These are phyloP conservation scores for Jaculus jaculus DNA, from an alignment of 2,113 vertebrate species.

Conservation along the genomic window DNA sequence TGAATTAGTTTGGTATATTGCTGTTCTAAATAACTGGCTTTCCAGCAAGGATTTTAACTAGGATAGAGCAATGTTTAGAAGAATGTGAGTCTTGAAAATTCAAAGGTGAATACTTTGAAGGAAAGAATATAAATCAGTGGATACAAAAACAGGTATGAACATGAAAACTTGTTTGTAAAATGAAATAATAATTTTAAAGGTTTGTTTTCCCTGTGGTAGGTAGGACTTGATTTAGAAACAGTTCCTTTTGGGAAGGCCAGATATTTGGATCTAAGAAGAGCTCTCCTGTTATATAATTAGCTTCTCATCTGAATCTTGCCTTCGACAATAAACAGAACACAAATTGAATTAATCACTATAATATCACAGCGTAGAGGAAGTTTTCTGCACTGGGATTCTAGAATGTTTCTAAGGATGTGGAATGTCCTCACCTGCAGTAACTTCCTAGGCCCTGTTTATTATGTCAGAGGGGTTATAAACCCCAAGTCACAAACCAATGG, in stretches of 20 bases:
- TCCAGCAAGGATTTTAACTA: not conserved
- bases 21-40: slow-evolving; percentile 2
- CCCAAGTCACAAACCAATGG: not conserved
- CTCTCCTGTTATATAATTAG: not conserved
- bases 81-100: not conserved
- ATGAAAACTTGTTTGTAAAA: slow-evolving; percentile 18
- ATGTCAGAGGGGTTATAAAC: not conserved
- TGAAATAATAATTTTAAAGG: not conserved
- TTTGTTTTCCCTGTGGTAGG: not conserved
- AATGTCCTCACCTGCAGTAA: not conserved
- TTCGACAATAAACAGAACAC: not conserved
- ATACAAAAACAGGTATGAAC: not conserved
- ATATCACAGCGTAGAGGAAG: not conserved
- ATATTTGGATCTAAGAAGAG: not conserved
- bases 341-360: not conserved
- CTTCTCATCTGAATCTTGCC: not conserved
- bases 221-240: not conserved
- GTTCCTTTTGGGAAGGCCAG: not conserved
- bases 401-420: not conserved
- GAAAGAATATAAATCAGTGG: not conserved
- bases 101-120: not conserved
- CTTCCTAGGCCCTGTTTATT: not conserved
- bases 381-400: not conserved
- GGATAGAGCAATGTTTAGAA: not conserved
- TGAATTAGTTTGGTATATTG: not conserved